Base-by-base conservation (phyloP, 35 echinoderm and acorn worm species). In the Stichopus chloronotus region DNA sequence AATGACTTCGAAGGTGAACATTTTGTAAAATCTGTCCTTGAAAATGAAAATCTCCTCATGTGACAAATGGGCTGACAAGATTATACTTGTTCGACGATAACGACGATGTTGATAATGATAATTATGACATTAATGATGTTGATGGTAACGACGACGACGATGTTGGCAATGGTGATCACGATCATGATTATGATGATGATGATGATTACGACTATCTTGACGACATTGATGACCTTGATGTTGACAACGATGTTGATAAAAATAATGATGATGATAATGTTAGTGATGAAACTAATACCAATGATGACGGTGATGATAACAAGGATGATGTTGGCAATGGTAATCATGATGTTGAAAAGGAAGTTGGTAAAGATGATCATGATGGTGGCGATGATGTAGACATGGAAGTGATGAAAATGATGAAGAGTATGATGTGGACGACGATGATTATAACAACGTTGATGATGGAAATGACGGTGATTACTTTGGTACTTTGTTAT, bases 81-180 rank as follows among this genome's bases (percentile, higher is more conserved):
- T 87, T 53, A 88, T 88, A 88, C 92, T 76, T 52, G 90, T 88
- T 61, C 91, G 83, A 57, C 91, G 87, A 56, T 14, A 20, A 94
- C 85, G 85, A 65, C 76, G 91, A 43, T 43, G 30, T 43, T 43
- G 30, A 43, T 43, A 43, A 43, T 43, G 30, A 43, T 86, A 52
- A 86, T 90, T 6, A 94, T 58, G 12, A 80, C 93, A 57, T 86
- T 94, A 25, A 53, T 86, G 43, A 43, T 43, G 30, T 43, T 43
- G 30, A 92, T 63, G 14, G 90, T 74, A 52, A 92, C 92, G 79
- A 5, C 87, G 53, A 69, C 53, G 30, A 65, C 53, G 19, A 25
- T 52, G 20, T 5, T 21, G 13, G 61, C 72, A 24, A 53, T 72
- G 30, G 30, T 43, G 30, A 43, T 43, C 30, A 43, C 30, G 30